Conservation (phyloP, 2,888 invertebrate species). For the Seira ritae region DNA sequence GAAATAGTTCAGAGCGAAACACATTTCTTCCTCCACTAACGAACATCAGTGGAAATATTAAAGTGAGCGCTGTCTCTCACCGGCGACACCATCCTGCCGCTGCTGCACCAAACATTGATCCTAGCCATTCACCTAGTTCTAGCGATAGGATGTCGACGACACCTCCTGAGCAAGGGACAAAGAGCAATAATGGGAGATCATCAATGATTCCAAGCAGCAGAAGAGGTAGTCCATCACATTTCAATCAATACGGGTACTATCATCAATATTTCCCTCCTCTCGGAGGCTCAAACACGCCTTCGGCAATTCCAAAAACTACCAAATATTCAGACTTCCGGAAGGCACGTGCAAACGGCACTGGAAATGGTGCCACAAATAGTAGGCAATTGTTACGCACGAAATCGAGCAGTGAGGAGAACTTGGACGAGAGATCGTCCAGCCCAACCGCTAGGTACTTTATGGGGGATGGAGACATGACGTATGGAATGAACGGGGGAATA, state of each 20-base stretch:
- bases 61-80: slow-evolving; percentile 30
- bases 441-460: slow-evolving; percentile 41
- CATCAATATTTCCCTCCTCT: slow-evolving; percentile 64
- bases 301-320: slow-evolving; percentile 67
- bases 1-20: too few species aligned
- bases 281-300: slow-evolving; percentile 39
- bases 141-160: slow-evolving; percentile 58
- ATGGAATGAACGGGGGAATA: slow-evolving; percentile 25
- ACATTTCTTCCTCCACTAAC: slow-evolving; percentile 66
- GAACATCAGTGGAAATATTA: slow-evolving; percentile 30
- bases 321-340: slow-evolving; percentile 71
- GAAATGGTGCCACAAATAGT: not conserved
- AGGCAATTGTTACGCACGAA: slow-evolving; percentile 43
- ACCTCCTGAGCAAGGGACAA: slow-evolving; percentile 34
- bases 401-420: slow-evolving; percentile 68
- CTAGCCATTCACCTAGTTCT: slow-evolving; percentile 49
- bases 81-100: slow-evolving; percentile 40
- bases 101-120: slow-evolving; percentile 34
- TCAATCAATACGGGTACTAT: slow-evolving; percentile 36
- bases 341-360: slow-evolving; percentile 38
- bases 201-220: slow-evolving; percentile 24
- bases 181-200: slow-evolving; percentile 19
- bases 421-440: slow-evolving; percentile 51
- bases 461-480: slow-evolving; percentile 32
- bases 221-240: slow-evolving; percentile 43